A percentile compares a stretch with the other conserved stretches of the same genome.
Evolutionary conservation across 2,888 invertebrate species (phyloP).

Genomic region (Entomobrya multifasciata): DNA sequence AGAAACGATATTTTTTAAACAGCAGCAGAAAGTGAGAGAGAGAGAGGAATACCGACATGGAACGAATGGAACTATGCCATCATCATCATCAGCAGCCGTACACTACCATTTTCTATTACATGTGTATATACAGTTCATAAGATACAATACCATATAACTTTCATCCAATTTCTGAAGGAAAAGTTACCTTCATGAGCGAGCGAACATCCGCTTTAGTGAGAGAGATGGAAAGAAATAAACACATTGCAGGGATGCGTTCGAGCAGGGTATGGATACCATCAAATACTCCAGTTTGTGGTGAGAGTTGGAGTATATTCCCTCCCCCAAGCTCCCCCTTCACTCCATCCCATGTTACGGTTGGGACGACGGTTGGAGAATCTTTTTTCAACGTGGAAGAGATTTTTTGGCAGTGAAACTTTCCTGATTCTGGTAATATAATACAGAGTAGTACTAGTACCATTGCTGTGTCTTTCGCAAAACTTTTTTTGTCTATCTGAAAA

Average conservation of each 20-base stretch:
- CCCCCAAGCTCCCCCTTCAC: slow-evolving; percentile 57
- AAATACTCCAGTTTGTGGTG: slow-evolving; percentile 66
- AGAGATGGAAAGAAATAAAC: not conserved
- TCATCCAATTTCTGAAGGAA: slow-evolving; percentile 54
- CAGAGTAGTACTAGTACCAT: too few relatives aligned
- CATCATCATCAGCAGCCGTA: slow-evolving; percentile 38
- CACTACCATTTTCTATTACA: slow-evolving; percentile 34
- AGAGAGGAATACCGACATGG: slow-evolving; percentile 54
- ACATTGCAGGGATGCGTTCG: slow-evolving; percentile 45
- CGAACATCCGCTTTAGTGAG: slow-evolving; percentile 36
- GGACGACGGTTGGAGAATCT: too few relatives aligned
- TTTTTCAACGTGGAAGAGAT: slow-evolving; percentile 36
- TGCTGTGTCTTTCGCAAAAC: slow-evolving; percentile 37
- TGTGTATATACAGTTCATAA: slow-evolving; percentile 11
- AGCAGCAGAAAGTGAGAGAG: slow-evolving; percentile 12
- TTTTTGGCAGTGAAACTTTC: slow-evolving; percentile 42
- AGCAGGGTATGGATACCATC: slow-evolving; percentile 62
- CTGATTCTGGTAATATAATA: too few relatives aligned
- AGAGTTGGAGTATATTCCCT: slow-evolving; percentile 69
- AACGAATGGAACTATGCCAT: slow-evolving; percentile 59
- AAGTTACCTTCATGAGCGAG: slow-evolving; percentile 56
- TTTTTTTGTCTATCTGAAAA: not conserved
- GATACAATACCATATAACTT: slow-evolving; percentile 41
- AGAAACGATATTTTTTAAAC: slow-evolving; percentile 14
- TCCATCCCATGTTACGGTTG: not conserved